A percentile compares a stretch with the other conserved stretches of the same genome.
phyloP scores from a whole-genome alignment of 2,797 vertebrate genomes.

The Emydoidea blandingii region DNA sequence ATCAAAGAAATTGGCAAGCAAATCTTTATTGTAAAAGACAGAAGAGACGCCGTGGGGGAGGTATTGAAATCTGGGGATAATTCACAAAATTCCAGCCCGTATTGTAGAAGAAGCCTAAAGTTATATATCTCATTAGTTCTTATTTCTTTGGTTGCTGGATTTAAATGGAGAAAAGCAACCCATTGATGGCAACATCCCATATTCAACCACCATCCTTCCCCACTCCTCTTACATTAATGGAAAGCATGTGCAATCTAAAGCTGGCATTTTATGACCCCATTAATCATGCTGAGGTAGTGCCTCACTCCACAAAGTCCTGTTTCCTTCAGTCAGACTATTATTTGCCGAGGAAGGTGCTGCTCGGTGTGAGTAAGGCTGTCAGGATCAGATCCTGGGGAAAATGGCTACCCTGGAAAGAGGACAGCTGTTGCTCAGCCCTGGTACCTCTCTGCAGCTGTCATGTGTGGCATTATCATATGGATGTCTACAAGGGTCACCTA shows the following conservation, averaged over 20 bases:
- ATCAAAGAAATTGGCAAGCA: constrained; percentile 71
- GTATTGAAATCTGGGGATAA: constrained; percentile 72
- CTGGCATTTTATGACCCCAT: background rate
- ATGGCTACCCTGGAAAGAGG: background rate
- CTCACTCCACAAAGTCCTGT: background rate
- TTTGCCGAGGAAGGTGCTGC: background rate
- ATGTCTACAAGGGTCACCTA: background rate
- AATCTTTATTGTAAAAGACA: constrained; percentile 74
- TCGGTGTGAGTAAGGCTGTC: background rate
- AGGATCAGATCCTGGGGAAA: background rate
- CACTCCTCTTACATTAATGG: constrained; percentile 9
- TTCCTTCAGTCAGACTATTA: background rate
- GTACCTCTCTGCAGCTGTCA: background rate
- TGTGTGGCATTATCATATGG: background rate
- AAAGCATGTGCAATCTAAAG: background rate
- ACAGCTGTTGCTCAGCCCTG: background rate
- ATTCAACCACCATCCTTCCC: background rate
- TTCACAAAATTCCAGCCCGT: constrained; percentile 62
- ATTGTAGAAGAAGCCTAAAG: constrained; percentile 34
- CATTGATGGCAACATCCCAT: background rate
- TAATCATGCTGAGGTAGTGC: background rate
- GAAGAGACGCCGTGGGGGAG: constrained; percentile 73
- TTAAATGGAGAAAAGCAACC: constrained; percentile 24
- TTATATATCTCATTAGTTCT: constrained; percentile 27
- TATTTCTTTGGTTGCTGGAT: constrained; percentile 21